Base-by-base conservation (phyloP, 2,888 invertebrate genomes). In the Caradrina kadenii region DNA sequence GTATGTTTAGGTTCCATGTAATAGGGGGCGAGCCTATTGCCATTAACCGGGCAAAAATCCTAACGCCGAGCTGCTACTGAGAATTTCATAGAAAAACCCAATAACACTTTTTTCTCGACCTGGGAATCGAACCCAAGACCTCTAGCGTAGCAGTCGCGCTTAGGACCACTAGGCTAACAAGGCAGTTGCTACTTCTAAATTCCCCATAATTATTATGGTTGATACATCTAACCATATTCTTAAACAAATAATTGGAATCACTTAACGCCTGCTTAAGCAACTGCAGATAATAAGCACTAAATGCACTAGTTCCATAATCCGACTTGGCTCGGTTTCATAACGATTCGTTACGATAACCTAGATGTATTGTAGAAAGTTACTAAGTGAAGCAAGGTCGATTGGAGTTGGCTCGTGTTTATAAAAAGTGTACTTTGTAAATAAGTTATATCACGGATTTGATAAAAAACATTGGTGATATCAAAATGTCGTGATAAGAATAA, bases 281-380 rank as follows among this genome's bases (percentile, higher is more conserved):
- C 54, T 49, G 31, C 62, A 73, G 56, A 85, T 80, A 85, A 79
- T 79, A 74, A 72, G 69, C 60, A 66, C 63, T 56, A 78, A 80
- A 78, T 70, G 62, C 26, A 82, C 82, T 80, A 79, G 84, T 80
- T 83, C 66, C 60, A 69, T 81, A 76, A 83, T 73, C 75, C 66
- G 69, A 78, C 63, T 70, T 62, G 62, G 67, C 60, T 74, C 48
- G 50, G 61, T 85, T 86, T 86, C 86, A 81, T 84, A 85, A 85
- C 58, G 53, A 73, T 73, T 73, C 53, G 81, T 80, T 75, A 80
- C 82, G 83, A 63, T 86, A 89, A 88, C 88, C 90, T 84, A 88
- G 84, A 89, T 89, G 86, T 79, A 79, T 84, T 75, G 81, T 87
- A 86, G 88, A 88, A 87, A 88, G 87, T 86, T 59, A 74, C 60